Base-by-base conservation (phyloP, 23 tunicate genomes). In the Botrylloides violaceus region DNA sequence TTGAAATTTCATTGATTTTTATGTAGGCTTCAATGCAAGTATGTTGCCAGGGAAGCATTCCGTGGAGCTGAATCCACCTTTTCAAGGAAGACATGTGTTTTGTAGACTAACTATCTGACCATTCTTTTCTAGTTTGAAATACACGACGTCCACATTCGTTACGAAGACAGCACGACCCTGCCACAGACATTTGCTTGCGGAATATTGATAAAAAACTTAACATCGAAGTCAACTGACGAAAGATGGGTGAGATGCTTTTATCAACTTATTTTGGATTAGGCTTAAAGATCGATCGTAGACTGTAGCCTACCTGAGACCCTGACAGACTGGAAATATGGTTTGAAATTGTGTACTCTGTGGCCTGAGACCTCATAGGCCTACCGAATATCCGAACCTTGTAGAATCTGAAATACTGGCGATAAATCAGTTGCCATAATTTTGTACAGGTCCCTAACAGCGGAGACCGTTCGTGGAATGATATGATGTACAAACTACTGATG, bases 221-320 rank as follows among this genome's bases (percentile, higher is more conserved):
- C 81, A 2, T 58, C 88, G 9, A 65, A 83, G 66, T 78, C 84
- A 31, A 90, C 97, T 0, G 83, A 90, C 60, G 81, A 83, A 59
- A 90, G 73, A 34, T 90, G 97, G 97, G 97, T 90, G 7, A 21
- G 74, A n/a, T n/a, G n/a, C n/a, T n/a, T n/a, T n/a, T n/a, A n/a
- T n/a, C n/a, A n/a, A n/a, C n/a, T n/a, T n/a, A n/a, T n/a, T n/a
- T n/a, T n/a, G n/a, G n/a, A n/a, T n/a, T n/a, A n/a, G n/a, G n/a
- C n/a, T n/a, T n/a, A n/a, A n/a, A n/a, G n/a, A n/a, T n/a, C n/a
- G n/a, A n/a, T n/a, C n/a, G n/a, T n/a, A n/a, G n/a, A n/a, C n/a
- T n/a, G n/a, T n/a, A n/a, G n/a, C n/a, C n/a, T n/a, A n/a, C n/a
- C n/a, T n/a, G n/a, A n/a, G n/a, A n/a, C n/a, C n/a, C n/a, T n/a